Evolutionary conservation across 2,797 vertebrate genomes (phyloP), one percentile per base, ranked within the genome.

Genomic region (Sebastes minor): DNA sequence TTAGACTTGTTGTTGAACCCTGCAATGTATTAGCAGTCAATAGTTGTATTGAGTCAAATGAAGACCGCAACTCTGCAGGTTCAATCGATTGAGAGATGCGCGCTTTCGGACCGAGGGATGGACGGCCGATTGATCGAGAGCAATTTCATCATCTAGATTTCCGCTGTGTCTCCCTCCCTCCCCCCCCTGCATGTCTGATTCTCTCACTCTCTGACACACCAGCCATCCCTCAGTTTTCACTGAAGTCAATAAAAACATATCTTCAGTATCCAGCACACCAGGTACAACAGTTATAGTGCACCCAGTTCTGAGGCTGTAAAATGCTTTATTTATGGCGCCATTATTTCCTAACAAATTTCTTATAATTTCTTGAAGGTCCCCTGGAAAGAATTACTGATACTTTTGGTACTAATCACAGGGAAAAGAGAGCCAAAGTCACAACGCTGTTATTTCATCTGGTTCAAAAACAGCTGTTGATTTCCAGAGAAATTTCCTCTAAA

Each of bases 101-200:
- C 14, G 67, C 63, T 64, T 8, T 56, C 6, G 2, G 71, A n/a
- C 33, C 2, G 0, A 56, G 46, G 20, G 46, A 72, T 38, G 74
- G 65, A 33, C 22, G 3, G 69, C 42, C 16, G 2, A 80, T 85
- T 72, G 82, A 87, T 84, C 18, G 6, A 72, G 62, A 61, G 56
- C 59, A 74, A 71, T 74, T 82, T 87, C 38, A 75, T 83, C 75
- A 61, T 83, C 67, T 61, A 25, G 57, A 71, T 73, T 67, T 68
- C 64, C 13, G 0, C 74, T 69, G 35, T 22, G 49, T 75, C 61
- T 60, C 16, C 18, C 22, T 35, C 23, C 59, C 28, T 57, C 30
- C 53, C 33, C 23, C 23, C 28, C 23, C 23, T 20, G 13, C 20
- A 30, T 55, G 28, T 61, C 57, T 69, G 22, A 56, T 63, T 74